These are phyloP conservation scores for Nesoenas mayeri DNA, from an alignment of 2,113 vertebrate genomes.

Conservation along the genomic window DNA sequence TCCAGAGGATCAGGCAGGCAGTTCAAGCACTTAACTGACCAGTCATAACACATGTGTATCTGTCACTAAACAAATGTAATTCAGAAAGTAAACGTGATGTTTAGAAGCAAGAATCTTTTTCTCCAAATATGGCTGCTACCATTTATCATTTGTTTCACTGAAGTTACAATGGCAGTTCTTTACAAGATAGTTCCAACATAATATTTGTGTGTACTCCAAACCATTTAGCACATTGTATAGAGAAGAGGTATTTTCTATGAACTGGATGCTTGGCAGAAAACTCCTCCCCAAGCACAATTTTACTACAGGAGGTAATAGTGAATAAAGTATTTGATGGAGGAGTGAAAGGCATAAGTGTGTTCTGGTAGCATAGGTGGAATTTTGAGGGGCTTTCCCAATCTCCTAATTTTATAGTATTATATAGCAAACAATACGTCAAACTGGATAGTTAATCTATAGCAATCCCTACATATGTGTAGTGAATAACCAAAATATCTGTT, in stretches of 20 bases:
- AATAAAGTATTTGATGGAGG: neutral
- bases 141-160: neutral
- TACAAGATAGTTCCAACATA: neutral
- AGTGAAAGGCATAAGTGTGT: neutral
- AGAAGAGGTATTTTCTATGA: neutral
- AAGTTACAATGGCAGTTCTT: neutral
- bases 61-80: neutral
- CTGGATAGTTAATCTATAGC: neutral
- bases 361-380: neutral
- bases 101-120: neutral
- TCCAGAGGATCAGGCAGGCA: neutral
- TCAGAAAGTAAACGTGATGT: neutral
- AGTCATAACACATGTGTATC: neutral
- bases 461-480: neutral
- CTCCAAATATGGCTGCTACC: neutral
- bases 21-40: neutral
- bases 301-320: neutral
- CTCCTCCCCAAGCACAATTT: neutral
- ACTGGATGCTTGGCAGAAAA: neutral
- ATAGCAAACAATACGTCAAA: neutral
- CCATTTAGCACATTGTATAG: neutral
- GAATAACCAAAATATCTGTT: neutral
- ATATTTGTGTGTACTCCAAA: neutral
- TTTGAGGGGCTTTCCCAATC: neutral
- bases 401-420: neutral